Base-by-base conservation (phyloP, 2,888 invertebrate species). In the Neoascia interrupta region DNA sequence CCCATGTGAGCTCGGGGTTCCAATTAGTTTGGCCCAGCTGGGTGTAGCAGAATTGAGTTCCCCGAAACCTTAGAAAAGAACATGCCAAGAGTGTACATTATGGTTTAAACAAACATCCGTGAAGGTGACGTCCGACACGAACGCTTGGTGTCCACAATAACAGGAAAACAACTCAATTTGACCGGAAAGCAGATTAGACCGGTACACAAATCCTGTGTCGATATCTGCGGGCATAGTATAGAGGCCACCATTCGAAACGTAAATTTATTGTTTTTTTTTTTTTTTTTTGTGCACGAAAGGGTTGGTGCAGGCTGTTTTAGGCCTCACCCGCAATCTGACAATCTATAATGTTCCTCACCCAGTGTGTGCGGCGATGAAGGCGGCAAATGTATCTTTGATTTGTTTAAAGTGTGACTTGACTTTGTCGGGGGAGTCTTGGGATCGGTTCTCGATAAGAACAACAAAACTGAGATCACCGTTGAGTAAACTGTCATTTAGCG, bases 181-280 rank as follows among this genome's bases (percentile, higher is more conserved):
- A 73, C 66, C 73, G 58, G 66, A 66, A 66, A 45, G 72, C 51
- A 45, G 34, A 51, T 51, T 26, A 26, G 34, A n/a, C 37, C 10
- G 0, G 4, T 36, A 3, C 10, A 1, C 26, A 26, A 26, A 8
- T 10, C 1, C 6, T 8, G 10, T 36, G 28, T 47, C 26, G 28
- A 31, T 31, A 49, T 49, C 31, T 49, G 19, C 11, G 31, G 49
- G 31, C 19, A 6, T 5, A 3, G 1, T 15, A 6, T 16, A 4
- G 11, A 34, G 2, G 28, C 19, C 19, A 10, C 5, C n/a, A 16
- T 19, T 19, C 1, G n/a, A 19, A 19, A 18, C 8, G 10, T 18
- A 36, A 19, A 26, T 18, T 18, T 26, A 21, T 31, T 13, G n/a
- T 10, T 13, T 13, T 15, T 39, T 37, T 41, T 16, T 26, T 2